Evolutionary conservation across 1,140 invertebrate species (phyloP), one percentile per base, ranked within the genome.

Genomic region (Dreissena polymorpha): DNA sequence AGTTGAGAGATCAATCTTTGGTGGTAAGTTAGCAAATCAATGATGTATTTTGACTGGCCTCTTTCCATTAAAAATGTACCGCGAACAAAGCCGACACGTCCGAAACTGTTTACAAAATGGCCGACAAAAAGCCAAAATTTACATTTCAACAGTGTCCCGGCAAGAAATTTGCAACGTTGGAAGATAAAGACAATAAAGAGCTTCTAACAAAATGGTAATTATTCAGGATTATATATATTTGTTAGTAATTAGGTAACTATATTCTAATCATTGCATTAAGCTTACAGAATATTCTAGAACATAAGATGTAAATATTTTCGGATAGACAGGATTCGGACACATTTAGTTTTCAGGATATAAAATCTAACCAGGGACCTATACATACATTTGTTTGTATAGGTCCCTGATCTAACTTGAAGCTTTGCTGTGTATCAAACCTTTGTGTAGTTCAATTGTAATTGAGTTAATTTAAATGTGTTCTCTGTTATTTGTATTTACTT

Each of bases 171-270:
- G 49, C 76, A 12, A 87, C 88, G 13, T 25, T 91, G 12, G 86
- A 89, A 21, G 85, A 83, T n/a, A 91, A 90, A 87, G 89, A 91
- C 55, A 88, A 88, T 67, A 85, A 90, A 80, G 90, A 90, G 53
- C 49, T 74, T 6, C 86, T 91, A n/a, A 82, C 85, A 68, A 91
- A 91, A 90, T 91, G 91, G 91, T 91, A 75, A 50, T 39, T 57
- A 39, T 72, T 57, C 5, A 39, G 68, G 16, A 65, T 13, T 76
- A 21, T 68, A 57, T 7, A 27, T 16, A 7, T 67, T 29, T 49
- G 21, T 39, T 13, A 53, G 13, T 39, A 55, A 25, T 49, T 21
- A 39, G 14, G 10, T 50, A n/a, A 57, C 29, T 6, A 49, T 51
- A 51, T 64, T 72, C 3, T 7, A 16, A 16, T 72, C 50, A 12